Percentiles rank a stretch among this genome's conserved stretches.
Evolutionary conservation across 2,888 invertebrate genomes (phyloP).

Genomic region (Acheta domesticus): DNA sequence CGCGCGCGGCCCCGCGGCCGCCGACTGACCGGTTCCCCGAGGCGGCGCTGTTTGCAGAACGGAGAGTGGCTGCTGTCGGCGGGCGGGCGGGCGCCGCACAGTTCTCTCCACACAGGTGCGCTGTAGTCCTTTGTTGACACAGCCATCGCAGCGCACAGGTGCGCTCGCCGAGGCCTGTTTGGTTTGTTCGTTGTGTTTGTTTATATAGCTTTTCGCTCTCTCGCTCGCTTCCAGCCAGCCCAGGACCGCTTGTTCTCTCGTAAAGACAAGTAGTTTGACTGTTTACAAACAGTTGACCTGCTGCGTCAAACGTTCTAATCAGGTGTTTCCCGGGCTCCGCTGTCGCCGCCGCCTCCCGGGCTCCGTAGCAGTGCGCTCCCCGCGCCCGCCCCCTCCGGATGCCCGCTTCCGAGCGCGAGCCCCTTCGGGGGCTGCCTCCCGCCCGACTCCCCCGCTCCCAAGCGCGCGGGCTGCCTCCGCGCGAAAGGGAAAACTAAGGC

Average conservation of each 20-base stretch:
- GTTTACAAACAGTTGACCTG: conserved; percentile 18
- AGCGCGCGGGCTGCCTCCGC: too few relatives aligned
- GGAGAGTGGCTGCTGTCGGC: not conserved
- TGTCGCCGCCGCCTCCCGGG: not conserved
- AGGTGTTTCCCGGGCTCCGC: not conserved
- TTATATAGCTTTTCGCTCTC: conserved; percentile 1
- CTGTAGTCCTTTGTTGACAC: not conserved
- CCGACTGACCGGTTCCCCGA: not conserved
- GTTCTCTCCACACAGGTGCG: conserved; percentile 9
- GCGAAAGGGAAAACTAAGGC: too few relatives aligned
- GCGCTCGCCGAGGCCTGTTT: not conserved
- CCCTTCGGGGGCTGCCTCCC: too few relatives aligned
- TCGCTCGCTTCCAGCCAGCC: not conserved
- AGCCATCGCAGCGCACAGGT: conserved; percentile 10
- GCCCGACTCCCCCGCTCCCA: too few relatives aligned
- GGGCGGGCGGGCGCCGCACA: not conserved
- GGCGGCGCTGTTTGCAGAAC: not conserved
- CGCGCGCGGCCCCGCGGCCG: not conserved
- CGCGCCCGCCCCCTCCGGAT: too few relatives aligned
- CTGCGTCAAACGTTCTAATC: conserved; percentile 18
- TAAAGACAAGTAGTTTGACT: conserved; percentile 18
- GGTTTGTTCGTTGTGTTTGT: conserved; percentile 18
- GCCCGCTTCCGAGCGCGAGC: too few relatives aligned
- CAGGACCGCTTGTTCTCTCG: conserved; percentile 6
- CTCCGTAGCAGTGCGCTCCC: too few relatives aligned